These are phyloP conservation scores for Halichoerus grypus DNA, from an alignment of 2,113 vertebrate genomes.

Conservation along the genomic window DNA sequence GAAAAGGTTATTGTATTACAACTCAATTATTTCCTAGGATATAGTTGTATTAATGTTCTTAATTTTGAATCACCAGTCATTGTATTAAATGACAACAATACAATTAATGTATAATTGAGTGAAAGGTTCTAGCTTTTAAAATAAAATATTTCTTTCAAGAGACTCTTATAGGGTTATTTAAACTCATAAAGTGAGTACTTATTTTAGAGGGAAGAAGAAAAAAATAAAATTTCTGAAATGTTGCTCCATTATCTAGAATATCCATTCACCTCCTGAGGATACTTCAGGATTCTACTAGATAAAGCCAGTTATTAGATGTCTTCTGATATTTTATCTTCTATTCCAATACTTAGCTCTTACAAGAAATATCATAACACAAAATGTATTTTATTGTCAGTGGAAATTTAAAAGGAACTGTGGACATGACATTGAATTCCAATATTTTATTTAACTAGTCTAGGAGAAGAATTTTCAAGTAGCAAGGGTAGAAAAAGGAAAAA, in stretches of 20 bases:
- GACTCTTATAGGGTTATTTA: neutral
- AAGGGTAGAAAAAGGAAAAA: neutral
- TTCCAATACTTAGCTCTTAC: slow-evolving; percentile 41
- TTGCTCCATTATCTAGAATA: slow-evolving; percentile 20
- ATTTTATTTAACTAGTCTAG: slow-evolving; percentile 35
- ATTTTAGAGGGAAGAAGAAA: neutral
- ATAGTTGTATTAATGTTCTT: slow-evolving; percentile 61
- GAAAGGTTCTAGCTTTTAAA: slow-evolving; percentile 52
- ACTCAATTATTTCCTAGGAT: slow-evolving; percentile 65
- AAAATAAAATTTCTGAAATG: slow-evolving; percentile 18
- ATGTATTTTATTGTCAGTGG: slow-evolving; percentile 50
- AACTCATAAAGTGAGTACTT: neutral
- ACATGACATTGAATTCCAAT: slow-evolving; percentile 50
- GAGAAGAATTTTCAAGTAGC: slow-evolving; percentile 46
- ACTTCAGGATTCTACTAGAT: slow-evolving; percentile 18
- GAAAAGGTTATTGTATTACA: slow-evolving; percentile 57
- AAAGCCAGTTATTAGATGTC: slow-evolving; percentile 39
- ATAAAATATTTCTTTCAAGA: slow-evolving; percentile 55
- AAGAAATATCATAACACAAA: slow-evolving; percentile 62
- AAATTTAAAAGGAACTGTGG: slow-evolving; percentile 36
- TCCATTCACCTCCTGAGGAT: neutral
- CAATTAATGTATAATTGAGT: slow-evolving; percentile 59
- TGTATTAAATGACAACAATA: slow-evolving; percentile 67
- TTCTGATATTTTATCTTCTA: slow-evolving; percentile 42
- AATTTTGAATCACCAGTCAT: slow-evolving; percentile 65